Percentiles rank a stretch among this genome's conserved stretches.
Conservation (phyloP, 1,140 invertebrate species). For the Asbolus verrucosus region DNA sequence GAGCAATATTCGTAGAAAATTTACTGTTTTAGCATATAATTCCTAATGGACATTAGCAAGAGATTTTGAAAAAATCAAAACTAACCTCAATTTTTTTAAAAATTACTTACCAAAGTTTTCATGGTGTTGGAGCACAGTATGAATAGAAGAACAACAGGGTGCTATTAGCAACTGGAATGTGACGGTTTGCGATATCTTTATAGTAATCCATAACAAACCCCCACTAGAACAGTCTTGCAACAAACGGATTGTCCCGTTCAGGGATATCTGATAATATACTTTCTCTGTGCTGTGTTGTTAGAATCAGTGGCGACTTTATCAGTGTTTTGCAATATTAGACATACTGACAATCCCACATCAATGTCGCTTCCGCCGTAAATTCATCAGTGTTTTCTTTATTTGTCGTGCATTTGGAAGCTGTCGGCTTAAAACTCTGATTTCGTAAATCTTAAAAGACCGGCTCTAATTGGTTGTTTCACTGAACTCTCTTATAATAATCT, state of each 20-base stretch:
- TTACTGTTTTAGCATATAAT: too few relatives aligned
- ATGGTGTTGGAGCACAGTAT: slow-evolving; percentile 43
- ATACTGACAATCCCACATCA: slow-evolving; percentile 3
- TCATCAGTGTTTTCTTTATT: background rate
- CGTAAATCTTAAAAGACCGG: too few relatives aligned
- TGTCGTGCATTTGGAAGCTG: background rate
- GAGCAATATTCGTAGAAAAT: too few relatives aligned
- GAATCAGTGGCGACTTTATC: slow-evolving; percentile 20
- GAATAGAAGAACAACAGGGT: slow-evolving; percentile 38
- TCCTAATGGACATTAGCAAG: background rate
- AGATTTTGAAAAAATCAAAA: background rate
- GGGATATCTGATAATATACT: slow-evolving; percentile 46
- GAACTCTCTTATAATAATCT: too few relatives aligned
- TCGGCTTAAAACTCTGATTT: too few relatives aligned
- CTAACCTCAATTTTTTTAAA: background rate
- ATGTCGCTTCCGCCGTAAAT: slow-evolving; percentile 16
- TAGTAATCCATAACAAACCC: slow-evolving; percentile 39
- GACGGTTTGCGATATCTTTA: slow-evolving; percentile 26
- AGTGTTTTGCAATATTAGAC: slow-evolving; percentile 26
- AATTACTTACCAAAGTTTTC: slow-evolving; percentile 44
- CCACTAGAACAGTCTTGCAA: slow-evolving; percentile 41
- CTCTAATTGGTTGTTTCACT: too few relatives aligned
- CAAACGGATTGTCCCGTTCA: slow-evolving; percentile 35
- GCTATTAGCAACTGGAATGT: slow-evolving; percentile 28
- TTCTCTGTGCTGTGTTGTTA: slow-evolving; percentile 35